Evolutionary conservation across 2,888 invertebrate genomes (phyloP), one percentile per base, ranked within the genome.

Genomic region (Cynaeus angustus): DNA sequence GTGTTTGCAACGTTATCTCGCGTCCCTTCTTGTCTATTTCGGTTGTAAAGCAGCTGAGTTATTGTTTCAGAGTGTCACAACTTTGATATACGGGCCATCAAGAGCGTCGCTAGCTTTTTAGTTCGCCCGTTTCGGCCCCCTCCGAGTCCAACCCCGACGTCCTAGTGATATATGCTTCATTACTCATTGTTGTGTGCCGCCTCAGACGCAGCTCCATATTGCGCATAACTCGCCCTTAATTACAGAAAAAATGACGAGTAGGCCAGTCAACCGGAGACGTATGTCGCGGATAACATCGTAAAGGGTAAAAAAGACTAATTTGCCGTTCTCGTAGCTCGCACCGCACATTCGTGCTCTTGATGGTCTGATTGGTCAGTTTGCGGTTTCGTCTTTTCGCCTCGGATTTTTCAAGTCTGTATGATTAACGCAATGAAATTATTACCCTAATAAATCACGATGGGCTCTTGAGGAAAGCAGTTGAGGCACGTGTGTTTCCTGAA

Each of bases 11-110:
- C 74, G 74, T 75, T 78, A 77, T 78, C 78, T 75, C 72, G 65
- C 72, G 72, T 74, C 80, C 79, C 80, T 81, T 78, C 81, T 81
- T 82, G 83, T 83, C 82, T 82, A 82, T 83, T 82, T 80, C 81
- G 81, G 81, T 77, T 82, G 82, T 82, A 83, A 83, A 83, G 82
- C 83, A 80, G 79, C 80, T 84, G 83, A 84, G 81, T 84, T 84
- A 84, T 84, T 83, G 83, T 83, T 83, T 83, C 82, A 81, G 81
- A 75, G 81, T 83, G 84, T 84, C 83, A 84, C 75, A 80, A 79
- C 76, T 82, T 83, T 84, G 84, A 84, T 84, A 83, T 83, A 84
- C 83, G 81, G 81, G 79, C 81, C 83, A 81, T 83, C 83, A 84
- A 80, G 81, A 81, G 79, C 81, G 79, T 74, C 76, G 78, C 77